Evolutionary conservation across 2,113 vertebrate genomes (phyloP).

Genomic region (Anser cygnoides): DNA sequence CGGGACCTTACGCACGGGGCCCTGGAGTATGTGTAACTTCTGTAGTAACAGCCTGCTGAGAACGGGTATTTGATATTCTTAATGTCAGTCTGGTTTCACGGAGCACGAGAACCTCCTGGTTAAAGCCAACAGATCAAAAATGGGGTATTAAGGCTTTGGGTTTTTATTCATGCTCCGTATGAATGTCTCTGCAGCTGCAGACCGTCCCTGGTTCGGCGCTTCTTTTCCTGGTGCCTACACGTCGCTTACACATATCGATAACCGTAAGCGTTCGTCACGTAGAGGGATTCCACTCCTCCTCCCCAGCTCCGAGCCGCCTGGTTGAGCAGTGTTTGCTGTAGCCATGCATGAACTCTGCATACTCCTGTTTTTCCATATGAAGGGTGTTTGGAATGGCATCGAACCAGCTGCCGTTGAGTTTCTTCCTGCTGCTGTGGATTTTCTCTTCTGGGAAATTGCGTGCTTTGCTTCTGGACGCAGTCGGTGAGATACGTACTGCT

Average conservation of each 20-base stretch:
- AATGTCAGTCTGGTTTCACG: background rate
- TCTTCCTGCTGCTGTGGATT: background rate
- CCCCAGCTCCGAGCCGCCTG: background rate
- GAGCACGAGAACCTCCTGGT: background rate
- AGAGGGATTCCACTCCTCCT: background rate
- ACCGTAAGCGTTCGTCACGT: background rate
- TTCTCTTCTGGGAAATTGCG: background rate
- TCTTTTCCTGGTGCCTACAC: background rate
- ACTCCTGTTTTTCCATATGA: background rate
- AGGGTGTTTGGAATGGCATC: background rate
- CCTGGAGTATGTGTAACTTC: background rate
- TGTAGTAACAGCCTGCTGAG: background rate
- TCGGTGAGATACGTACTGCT: background rate
- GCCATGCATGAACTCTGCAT: background rate
- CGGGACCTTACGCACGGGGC: background rate
- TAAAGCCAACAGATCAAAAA: background rate
- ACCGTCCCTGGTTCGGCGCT: background rate
- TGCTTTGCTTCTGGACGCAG: background rate
- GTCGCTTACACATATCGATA: background rate
- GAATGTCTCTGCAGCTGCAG: background rate
- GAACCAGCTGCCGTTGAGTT: background rate
- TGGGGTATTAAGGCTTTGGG: background rate
- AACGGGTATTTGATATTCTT: background rate
- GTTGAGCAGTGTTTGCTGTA: background rate
- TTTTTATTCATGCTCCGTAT: background rate